Base-by-base conservation (phyloP, 2,797 vertebrate species). In the Enteromius mattozi region DNA sequence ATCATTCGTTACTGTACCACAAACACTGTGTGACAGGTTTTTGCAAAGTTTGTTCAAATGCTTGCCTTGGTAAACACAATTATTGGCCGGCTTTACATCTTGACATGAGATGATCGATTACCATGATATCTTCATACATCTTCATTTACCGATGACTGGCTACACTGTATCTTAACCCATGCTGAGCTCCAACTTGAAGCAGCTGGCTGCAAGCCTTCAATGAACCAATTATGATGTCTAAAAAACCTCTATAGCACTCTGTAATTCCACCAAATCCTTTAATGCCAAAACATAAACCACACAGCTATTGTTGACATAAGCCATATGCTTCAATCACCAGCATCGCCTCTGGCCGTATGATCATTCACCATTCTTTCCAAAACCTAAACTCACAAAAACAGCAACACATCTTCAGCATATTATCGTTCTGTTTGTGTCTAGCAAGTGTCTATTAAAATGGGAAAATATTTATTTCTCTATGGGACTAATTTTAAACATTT, bases 201-300 rank as follows among this genome's bases (percentile, higher is more conserved):
- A 49, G 63, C 37, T 88, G 81, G 83, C 81, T 83, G 27, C 63
- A 78, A 81, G 78, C 81, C 78, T 83, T 42, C 42, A 56, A 83
- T 75, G 65, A 79, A 87, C 63, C 85, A 4, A 72, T 54, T 78
- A 78, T 45, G 78, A 84, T 84, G 81, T 86, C 80, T 85, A 84
- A 65, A 77, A 87, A 88, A 82, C 83, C 68, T 85, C 81, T 49
- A 74, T 63, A 75, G 81, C 84, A 65, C 65, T 83, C 80, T 84
- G 86, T 86, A 88, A 87, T 87, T 88, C 86, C 83, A 42, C 78
- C 81, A 88, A 87, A 87, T 87, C 88, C 86, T 84, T 88, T 86
- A 87, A 88, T 84, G 83, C 84, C 88, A 85, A 66, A 84, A 80
- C 78, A 81, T 81, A 84, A 89, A 89, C 74, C 84, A 82, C 42